Evolutionary conservation across 2,113 vertebrate genomes (phyloP), one percentile per base, ranked within the genome.

Genomic region (Pomatorhinus ruficollis): DNA sequence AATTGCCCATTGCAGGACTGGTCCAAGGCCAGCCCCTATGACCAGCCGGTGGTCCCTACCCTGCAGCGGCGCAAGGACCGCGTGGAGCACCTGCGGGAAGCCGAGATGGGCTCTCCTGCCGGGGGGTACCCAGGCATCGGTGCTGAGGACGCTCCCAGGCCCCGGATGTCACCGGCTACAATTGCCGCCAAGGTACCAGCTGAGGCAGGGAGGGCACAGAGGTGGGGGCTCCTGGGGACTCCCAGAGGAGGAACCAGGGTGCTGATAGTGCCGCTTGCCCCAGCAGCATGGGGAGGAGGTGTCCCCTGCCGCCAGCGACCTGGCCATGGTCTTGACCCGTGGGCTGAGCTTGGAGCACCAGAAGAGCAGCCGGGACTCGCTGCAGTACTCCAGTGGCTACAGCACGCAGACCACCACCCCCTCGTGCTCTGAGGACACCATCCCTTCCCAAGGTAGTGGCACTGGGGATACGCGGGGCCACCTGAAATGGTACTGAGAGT

Each of bases 341-440:
- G 99, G 99, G 20, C 98, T 99, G 93, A 99, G 99, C 93, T 97
- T 99, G 95, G 99, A 99, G 96, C 99, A 99, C 97, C 99, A 99
- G 98, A 99, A 99, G 94, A 99, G 98, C 98, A 99, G 98, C 98
- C 98, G 99, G 64, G 99, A 99, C 97, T 99, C 99, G 0, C 98
- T 99, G 97, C 99, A 99, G 90, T 99, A 99, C 93, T 99, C 99
- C 31, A 99, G 99, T 0, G 99, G 99, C 83, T 99, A 99, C 97
- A 99, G 99, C 98, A 99, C 99, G 0, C 99, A 99, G 97, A 99
- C 99, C 74, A 99, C 99, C 71, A 99, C 99, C 3, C 99, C 99
- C 0, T 99, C 99, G 56, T 99, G 99, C 98, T 99, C 99, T 0
- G 99, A 99, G 97, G 99, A 99, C 97, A 99, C 99, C 81, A 99